Evolutionary conservation across 2,888 invertebrate genomes (phyloP).

Genomic region (Phorcus lineatus): DNA sequence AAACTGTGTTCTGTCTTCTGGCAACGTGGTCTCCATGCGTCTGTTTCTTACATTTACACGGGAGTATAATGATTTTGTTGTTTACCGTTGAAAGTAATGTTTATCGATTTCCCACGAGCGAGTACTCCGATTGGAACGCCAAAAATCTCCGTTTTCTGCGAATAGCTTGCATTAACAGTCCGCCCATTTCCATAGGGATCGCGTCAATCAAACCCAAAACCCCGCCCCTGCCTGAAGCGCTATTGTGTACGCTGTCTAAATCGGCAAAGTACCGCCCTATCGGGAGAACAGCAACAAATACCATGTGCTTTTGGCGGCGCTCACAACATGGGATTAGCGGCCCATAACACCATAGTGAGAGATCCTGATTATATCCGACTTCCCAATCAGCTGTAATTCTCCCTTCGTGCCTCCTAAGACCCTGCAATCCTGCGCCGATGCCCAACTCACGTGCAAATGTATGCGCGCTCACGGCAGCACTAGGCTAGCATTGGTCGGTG

Average conservation of each 20-base stretch:
- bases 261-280: not conserved
- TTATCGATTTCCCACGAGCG: conserved; percentile 17
- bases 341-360: conserved; percentile 2
- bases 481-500: conserved; percentile 6
- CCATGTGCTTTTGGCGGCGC: conserved; percentile 12
- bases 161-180: not conserved
- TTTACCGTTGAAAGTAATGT: conserved; percentile 16
- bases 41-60: not conserved
- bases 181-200: not conserved
- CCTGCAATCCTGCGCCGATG: not conserved
- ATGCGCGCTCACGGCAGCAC: conserved; percentile 5
- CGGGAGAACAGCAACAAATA: not conserved
- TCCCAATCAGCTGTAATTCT: conserved; percentile 14
- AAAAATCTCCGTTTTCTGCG: not conserved
- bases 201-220: not conserved
- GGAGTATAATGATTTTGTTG: conserved; percentile 15
- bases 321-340: conserved; percentile 1
- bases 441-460: conserved; percentile 18
- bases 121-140: conserved; percentile 4
- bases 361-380: conserved; percentile 18
- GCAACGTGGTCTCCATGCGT: not conserved
- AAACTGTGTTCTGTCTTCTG: not conserved
- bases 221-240: not conserved
- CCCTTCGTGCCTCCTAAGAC: not conserved
- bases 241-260: not conserved